phyloP scores from a whole-genome alignment of 2,113 vertebrate genomes.

The Chiloscyllium plagiosum region DNA sequence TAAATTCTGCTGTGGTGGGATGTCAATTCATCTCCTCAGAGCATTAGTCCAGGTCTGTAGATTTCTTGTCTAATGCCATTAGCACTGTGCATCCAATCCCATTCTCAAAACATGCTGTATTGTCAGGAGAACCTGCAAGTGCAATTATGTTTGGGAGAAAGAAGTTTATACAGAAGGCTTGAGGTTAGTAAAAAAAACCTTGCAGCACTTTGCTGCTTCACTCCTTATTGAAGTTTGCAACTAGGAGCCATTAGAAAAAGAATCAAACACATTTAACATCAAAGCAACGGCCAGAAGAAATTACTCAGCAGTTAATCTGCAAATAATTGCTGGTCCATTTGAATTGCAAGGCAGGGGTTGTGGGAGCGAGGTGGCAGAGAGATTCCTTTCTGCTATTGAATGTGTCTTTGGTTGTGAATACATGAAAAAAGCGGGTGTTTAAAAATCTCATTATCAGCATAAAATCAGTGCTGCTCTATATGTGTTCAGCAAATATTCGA shows the following conservation, averaged over 20 bases:
- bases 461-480: neutral
- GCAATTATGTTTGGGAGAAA: neutral
- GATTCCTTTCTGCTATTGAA: neutral
- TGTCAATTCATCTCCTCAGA: neutral
- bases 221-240: neutral
- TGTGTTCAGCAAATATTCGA: neutral
- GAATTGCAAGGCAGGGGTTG: neutral
- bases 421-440: neutral
- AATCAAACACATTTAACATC: neutral
- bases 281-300: neutral
- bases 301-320: neutral
- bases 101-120: neutral
- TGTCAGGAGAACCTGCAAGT: neutral
- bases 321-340: neutral
- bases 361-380: too few relatives aligned
- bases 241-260: neutral
- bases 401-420: neutral
- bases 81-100: too few relatives aligned
- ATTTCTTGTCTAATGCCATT: too few relatives aligned
- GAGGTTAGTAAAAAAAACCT: neutral
- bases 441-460: neutral
- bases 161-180: neutral
- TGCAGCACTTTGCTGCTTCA: neutral
- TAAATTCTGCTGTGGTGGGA: neutral
- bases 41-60: too few relatives aligned